Conservation (phyloP, 2,797 vertebrate genomes). For the Buceros bicornis region DNA sequence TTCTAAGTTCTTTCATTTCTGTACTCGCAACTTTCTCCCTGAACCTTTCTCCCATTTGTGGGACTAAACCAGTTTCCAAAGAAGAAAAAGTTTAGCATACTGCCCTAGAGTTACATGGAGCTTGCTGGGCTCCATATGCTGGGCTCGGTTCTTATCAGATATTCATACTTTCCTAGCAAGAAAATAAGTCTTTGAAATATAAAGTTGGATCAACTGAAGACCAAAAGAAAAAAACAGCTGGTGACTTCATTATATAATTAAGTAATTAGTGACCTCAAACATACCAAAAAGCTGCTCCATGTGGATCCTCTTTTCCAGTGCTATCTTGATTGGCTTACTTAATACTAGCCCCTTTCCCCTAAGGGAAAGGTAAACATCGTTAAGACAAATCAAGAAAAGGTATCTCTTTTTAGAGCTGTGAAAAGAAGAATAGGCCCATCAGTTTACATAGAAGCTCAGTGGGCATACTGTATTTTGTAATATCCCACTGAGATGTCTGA, state of each 20-base stretch:
- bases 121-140: not conserved
- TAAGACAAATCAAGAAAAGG: not conserved
- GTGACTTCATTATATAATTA: not conserved
- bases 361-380: not conserved
- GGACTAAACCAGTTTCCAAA: not conserved
- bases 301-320: not conserved
- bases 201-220: not conserved
- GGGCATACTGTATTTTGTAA: not conserved
- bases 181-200: not conserved
- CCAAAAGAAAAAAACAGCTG: not conserved
- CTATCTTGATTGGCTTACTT: not conserved
- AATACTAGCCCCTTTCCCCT: not conserved
- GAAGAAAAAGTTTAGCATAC: not conserved
- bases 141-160: not conserved
- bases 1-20: not conserved
- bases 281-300: not conserved
- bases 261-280: not conserved
- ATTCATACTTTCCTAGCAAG: conserved; percentile 15
- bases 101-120: not conserved
- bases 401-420: not conserved
- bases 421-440: not conserved
- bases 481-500: not conserved
- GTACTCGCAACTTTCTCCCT: not conserved
- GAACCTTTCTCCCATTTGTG: not conserved
- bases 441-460: not conserved